These are phyloP conservation scores for Teleogryllus oceanicus DNA, from an alignment of 2,888 invertebrate species.

Conservation along the genomic window DNA sequence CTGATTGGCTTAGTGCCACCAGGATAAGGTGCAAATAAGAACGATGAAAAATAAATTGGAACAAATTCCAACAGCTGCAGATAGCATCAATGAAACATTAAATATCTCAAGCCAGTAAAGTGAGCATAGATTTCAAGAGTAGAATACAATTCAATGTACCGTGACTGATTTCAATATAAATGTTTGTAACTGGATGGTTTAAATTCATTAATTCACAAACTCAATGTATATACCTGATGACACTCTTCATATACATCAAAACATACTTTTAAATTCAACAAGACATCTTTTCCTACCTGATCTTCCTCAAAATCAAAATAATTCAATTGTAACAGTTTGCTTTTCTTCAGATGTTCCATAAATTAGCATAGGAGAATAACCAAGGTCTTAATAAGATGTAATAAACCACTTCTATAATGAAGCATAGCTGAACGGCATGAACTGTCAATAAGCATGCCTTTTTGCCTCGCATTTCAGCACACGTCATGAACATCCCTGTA, in stretches of 20 bases:
- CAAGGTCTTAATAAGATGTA: slow-evolving; percentile 67
- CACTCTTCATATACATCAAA: too few relatives aligned
- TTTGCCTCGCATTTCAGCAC: slow-evolving; percentile 74
- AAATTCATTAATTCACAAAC: slow-evolving; percentile 35
- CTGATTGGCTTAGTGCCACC: slow-evolving; percentile 61
- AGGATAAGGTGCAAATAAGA: slow-evolving; percentile 73
- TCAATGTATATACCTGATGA: too few relatives aligned
- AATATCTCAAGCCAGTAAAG: slow-evolving; percentile 82
- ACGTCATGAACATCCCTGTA: slow-evolving; percentile 95
- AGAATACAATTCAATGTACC: slow-evolving; percentile 78
- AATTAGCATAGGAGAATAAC: slow-evolving; percentile 73
- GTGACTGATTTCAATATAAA: slow-evolving; percentile 81
- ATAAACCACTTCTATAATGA: slow-evolving; percentile 72
- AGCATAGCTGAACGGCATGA: slow-evolving; percentile 83
- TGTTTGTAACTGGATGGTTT: slow-evolving; percentile 77
- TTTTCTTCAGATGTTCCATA: slow-evolving; percentile 77
- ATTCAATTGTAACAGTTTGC: slow-evolving; percentile 73
- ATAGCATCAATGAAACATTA: slow-evolving; percentile 88
- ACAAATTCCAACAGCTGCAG: slow-evolving; percentile 76
- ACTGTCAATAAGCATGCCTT: slow-evolving; percentile 67
- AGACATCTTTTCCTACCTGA: slow-evolving; percentile 56
- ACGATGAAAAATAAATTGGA: slow-evolving; percentile 83
- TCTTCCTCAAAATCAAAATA: slow-evolving; percentile 84
- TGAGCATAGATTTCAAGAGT: slow-evolving; percentile 81
- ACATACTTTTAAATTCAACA: background rate